Conservation (phyloP, 2,888 invertebrate species). For the Coleophora flavipennella region DNA sequence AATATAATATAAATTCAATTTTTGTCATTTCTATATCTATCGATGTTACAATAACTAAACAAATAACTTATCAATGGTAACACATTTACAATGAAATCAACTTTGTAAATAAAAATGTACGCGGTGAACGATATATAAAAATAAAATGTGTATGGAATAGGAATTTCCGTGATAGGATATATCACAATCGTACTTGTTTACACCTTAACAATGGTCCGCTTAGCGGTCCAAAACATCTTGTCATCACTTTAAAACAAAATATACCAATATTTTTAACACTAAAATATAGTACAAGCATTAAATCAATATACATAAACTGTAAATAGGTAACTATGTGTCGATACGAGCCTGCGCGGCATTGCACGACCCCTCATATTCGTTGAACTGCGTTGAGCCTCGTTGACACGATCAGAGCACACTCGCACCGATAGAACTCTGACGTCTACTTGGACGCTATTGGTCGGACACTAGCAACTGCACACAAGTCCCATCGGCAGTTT, state of each 20-base stretch:
- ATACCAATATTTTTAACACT: conserved; percentile 40
- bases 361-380: conserved; percentile 17
- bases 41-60: conserved; percentile 31
- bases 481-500: no score
- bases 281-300: conserved; percentile 39
- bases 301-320: conserved; percentile 53
- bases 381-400: conserved; percentile 1
- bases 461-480: no score
- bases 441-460: no score
- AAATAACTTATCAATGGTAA: conserved; percentile 69
- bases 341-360: conserved; percentile 22
- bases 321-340: conserved; percentile 52
- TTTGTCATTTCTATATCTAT: conserved; percentile 14
- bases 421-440: not conserved
- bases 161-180: conserved; percentile 63
- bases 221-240: conserved; percentile 35
- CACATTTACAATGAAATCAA: conserved; percentile 66
- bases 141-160: conserved; percentile 64
- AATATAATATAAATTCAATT: conserved; percentile 16
- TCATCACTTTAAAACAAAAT: conserved; percentile 39
- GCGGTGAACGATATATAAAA: conserved; percentile 58
- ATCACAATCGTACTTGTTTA: conserved; percentile 50
- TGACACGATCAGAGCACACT: not conserved
- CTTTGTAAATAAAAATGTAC: conserved; percentile 43
- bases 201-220: conserved; percentile 28